These are phyloP conservation scores for Drosophila vallismaia DNA, from an alignment of 2,888 invertebrate genomes.

Conservation along the genomic window DNA sequence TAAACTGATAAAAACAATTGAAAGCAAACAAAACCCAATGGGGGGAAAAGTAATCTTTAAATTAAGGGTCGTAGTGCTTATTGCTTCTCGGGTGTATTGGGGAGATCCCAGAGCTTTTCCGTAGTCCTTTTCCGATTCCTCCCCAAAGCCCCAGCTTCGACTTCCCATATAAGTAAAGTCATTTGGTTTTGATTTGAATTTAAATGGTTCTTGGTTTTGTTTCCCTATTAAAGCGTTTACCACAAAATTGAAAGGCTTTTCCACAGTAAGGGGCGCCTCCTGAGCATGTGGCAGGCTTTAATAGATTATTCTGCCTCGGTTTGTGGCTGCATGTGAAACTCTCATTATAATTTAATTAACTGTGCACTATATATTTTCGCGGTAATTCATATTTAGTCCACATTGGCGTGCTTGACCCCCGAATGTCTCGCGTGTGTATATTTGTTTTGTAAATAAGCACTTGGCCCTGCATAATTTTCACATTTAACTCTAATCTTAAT, in stretches of 20 bases:
- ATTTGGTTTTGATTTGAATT: slow-evolving; percentile 72
- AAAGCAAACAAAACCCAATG: slow-evolving; percentile 69
- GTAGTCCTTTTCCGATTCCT: slow-evolving; percentile 4
- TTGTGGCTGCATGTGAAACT: slow-evolving; percentile 61
- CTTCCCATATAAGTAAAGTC: slow-evolving; percentile 66
- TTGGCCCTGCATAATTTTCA: slow-evolving; percentile 69
- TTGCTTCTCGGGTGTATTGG: slow-evolving; percentile 7
- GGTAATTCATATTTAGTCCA: slow-evolving; percentile 73
- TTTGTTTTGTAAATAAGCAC: slow-evolving; percentile 66
- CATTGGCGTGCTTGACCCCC: slow-evolving; percentile 33
- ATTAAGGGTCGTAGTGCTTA: slow-evolving; percentile 58
- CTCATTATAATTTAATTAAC: slow-evolving; percentile 78
- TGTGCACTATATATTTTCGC: slow-evolving; percentile 64
- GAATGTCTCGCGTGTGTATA: slow-evolving; percentile 38
- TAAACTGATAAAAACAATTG: slow-evolving; percentile 81
- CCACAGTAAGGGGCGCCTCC: slow-evolving; percentile 10
- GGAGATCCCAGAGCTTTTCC: slow-evolving; percentile 5
- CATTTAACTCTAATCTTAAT: slow-evolving; percentile 74
- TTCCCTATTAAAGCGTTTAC: slow-evolving; percentile 59
- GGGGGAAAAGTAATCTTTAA: slow-evolving; percentile 71
- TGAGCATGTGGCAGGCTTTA: slow-evolving; percentile 52
- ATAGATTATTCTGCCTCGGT: slow-evolving; percentile 51
- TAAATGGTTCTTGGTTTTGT: slow-evolving; percentile 49
- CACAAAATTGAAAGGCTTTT: slow-evolving; percentile 42
- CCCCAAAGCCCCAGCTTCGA: slow-evolving; percentile 20